A percentile compares a stretch with the other conserved stretches of the same genome.
Conservation (phyloP, 2,113 vertebrate species). For the Neogale vison region DNA sequence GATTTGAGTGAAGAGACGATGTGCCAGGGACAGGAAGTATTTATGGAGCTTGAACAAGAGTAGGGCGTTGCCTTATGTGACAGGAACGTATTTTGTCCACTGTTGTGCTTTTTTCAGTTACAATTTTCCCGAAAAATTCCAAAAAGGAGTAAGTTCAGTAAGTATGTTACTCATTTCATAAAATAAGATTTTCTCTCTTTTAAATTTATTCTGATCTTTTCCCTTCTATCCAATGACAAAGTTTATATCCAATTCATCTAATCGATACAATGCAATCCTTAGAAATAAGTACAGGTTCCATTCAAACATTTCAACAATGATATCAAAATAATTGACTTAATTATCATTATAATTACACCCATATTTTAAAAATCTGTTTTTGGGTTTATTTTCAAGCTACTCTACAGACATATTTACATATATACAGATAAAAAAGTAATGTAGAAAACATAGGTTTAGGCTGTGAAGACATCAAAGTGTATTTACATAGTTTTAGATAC, state of each 20-base stretch:
- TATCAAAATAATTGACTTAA: slow-evolving; percentile 75
- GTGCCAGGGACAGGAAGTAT: background rate
- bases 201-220: slow-evolving; percentile 68
- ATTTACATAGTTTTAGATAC: background rate
- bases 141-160: slow-evolving; percentile 28
- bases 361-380: slow-evolving; percentile 66
- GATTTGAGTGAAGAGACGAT: slow-evolving; percentile 1
- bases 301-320: slow-evolving; percentile 75
- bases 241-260: slow-evolving; percentile 49
- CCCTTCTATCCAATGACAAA: slow-evolving; percentile 41
- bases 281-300: slow-evolving; percentile 73
- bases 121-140: background rate
- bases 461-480: background rate
- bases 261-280: slow-evolving; percentile 73
- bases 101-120: background rate
- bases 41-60: background rate
- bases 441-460: background rate
- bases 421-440: background rate
- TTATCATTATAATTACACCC: slow-evolving; percentile 68
- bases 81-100: background rate
- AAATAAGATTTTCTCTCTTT: slow-evolving; percentile 36
- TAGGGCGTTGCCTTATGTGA: background rate
- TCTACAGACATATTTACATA: slow-evolving; percentile 53
- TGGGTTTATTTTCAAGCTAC: slow-evolving; percentile 62
- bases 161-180: background rate